Percentiles rank a stretch among this genome's conserved stretches.
phyloP scores from a whole-genome alignment of 2,797 vertebrate species.

The Clarias platycephalus region DNA sequence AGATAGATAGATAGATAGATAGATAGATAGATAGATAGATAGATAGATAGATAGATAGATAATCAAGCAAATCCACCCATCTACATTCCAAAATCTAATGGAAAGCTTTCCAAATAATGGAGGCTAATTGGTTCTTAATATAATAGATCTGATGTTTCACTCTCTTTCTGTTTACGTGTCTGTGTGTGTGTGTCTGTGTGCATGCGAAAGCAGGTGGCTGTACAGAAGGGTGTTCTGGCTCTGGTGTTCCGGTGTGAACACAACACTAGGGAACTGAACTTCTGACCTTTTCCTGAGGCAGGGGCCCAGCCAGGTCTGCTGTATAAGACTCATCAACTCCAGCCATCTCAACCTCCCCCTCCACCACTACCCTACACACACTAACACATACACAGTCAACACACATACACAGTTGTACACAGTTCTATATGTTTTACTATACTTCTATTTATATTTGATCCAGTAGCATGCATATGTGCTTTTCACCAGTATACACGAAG shows the following conservation, averaged over 20 bases:
- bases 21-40: no score
- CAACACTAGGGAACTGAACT: slow-evolving; percentile 74
- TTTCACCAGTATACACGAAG: no score
- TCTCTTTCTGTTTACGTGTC: background rate
- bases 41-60: no score
- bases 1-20: no score
- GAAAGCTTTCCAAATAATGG: background rate
- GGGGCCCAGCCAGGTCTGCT: slow-evolving; percentile 65
- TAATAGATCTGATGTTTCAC: background rate
- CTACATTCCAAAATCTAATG: background rate
- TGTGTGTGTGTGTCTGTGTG: background rate
- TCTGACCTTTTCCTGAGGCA: slow-evolving; percentile 72
- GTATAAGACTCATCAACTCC: slow-evolving; percentile 74
- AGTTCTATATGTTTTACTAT: background rate
- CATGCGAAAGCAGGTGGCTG: background rate
- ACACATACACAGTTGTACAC: background rate
- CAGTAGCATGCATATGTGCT: no score
- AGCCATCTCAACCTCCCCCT: slow-evolving; percentile 55
- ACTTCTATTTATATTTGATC: background rate
- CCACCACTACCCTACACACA: background rate
- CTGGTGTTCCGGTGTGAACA: slow-evolving; percentile 61
- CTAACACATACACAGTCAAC: slow-evolving; percentile 6
- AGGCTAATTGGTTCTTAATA: background rate
- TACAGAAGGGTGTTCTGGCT: slow-evolving; percentile 41
- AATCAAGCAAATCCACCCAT: background rate